These are phyloP conservation scores for Lepidothrix coronata DNA, from an alignment of 2,113 vertebrate species.

Conservation along the genomic window DNA sequence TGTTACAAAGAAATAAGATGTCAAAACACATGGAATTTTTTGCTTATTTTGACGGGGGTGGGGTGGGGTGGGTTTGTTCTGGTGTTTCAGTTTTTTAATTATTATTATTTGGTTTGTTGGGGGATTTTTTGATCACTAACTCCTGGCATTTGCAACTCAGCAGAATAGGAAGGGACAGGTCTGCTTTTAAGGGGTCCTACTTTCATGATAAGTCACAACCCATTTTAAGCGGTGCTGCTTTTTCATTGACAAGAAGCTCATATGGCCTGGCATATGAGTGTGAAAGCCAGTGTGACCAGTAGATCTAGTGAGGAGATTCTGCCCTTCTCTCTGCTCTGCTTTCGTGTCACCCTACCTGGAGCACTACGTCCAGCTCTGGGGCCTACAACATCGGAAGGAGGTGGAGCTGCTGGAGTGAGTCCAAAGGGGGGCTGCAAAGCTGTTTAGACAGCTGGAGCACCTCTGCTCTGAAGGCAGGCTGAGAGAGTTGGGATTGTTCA, in stretches of 20 bases:
- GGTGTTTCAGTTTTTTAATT: no score
- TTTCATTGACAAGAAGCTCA: background rate
- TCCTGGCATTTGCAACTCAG: background rate
- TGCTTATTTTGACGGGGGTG: background rate
- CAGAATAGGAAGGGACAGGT: background rate
- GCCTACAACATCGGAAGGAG: rapidly evolving
- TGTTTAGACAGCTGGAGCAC: background rate
- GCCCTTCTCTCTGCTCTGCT: background rate
- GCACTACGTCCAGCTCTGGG: background rate
- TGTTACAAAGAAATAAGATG: background rate
- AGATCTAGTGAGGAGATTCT: background rate
- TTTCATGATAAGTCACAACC: background rate
- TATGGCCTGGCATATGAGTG: background rate
- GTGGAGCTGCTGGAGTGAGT: background rate
- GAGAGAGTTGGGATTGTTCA: background rate
- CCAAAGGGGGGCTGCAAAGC: background rate
- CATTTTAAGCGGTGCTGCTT: background rate
- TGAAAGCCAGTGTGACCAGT: background rate
- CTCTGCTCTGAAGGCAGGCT: background rate
- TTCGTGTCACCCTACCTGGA: no score
- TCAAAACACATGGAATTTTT: background rate
- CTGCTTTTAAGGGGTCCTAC: background rate
- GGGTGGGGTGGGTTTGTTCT: background rate
- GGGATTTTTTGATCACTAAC: background rate
- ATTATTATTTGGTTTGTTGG: background rate